Percentiles rank a stretch among this genome's conserved stretches.
phyloP scores from a whole-genome alignment of 2,888 invertebrate genomes.

The Ophion ventricosus region DNA sequence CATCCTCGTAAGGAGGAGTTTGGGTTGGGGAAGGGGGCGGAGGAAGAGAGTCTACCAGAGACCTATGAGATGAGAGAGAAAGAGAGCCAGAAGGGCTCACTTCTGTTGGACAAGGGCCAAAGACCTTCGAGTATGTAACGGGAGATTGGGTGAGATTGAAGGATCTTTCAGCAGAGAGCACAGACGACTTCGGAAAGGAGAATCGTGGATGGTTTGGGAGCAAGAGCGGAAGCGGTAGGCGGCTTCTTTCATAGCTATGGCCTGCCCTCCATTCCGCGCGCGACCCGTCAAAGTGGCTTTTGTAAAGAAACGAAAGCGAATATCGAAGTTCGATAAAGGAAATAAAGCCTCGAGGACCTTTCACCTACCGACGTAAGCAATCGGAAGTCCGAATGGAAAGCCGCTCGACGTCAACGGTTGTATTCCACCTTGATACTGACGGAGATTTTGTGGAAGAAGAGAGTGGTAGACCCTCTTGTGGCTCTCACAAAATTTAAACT shows the following conservation, averaged over 20 bases:
- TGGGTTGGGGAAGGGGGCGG: not conserved
- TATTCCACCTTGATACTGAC: not conserved
- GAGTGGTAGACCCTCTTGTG: constrained; percentile 9
- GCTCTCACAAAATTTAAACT: constrained; percentile 57
- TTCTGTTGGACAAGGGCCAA: constrained; percentile 37
- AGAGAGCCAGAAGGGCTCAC: not conserved
- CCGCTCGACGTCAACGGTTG: constrained; percentile 57
- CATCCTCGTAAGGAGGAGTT: not conserved
- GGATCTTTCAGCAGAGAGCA: constrained; percentile 26
- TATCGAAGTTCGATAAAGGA: constrained; percentile 78
- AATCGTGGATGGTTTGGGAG: constrained; percentile 1
- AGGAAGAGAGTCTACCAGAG: not conserved
- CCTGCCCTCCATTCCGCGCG: not conserved
- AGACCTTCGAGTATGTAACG: constrained; percentile 33
- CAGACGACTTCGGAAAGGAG: not conserved
- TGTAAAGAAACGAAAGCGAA: constrained; percentile 71
- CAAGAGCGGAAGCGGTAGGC: constrained; percentile 55
- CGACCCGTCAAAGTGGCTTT: constrained; percentile 69
- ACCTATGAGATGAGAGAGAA: constrained; percentile 9
- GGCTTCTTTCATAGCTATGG: constrained; percentile 49
- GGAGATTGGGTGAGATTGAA: constrained; percentile 34
- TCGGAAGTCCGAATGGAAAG: constrained; percentile 68
- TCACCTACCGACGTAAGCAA: constrained; percentile 72
- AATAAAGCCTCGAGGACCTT: constrained; percentile 76
- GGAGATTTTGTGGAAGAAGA: not conserved